Percentiles rank a stretch among this genome's conserved stretches.
These are phyloP conservation scores for Omphaloscelis lunosa DNA, from an alignment of 2,888 invertebrate species.

Conservation along the genomic window DNA sequence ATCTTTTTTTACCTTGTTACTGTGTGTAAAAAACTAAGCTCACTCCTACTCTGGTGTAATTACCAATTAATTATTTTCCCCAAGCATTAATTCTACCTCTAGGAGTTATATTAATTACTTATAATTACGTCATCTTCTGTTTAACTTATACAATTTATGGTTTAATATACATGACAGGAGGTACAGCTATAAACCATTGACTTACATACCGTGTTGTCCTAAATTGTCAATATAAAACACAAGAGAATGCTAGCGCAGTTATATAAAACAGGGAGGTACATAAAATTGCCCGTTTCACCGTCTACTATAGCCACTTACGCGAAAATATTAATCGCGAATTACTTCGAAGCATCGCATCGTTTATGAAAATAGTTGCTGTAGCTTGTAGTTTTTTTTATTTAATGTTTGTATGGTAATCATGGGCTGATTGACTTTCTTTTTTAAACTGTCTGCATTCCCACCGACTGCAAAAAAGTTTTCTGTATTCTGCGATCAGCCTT, in stretches of 20 bases:
- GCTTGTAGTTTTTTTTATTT: not conserved
- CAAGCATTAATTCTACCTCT: not conserved
- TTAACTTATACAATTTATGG: not conserved
- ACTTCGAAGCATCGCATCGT: slow-evolving; percentile 15
- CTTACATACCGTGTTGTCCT: slow-evolving; percentile 4
- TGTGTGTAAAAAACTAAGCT: slow-evolving; percentile 2
- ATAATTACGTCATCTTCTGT: slow-evolving; percentile 1
- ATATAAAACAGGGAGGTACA: slow-evolving; percentile 16
- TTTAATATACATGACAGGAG: not conserved
- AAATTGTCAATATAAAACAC: slow-evolving; percentile 22
- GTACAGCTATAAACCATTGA: not conserved
- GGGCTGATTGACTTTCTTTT: not conserved
- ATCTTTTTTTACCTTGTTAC: slow-evolving; percentile 5
- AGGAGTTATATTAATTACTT: slow-evolving; percentile 13
- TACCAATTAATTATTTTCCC: slow-evolving; percentile 23
- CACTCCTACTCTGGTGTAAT: slow-evolving; percentile 15
- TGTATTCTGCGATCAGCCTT: not conserved
- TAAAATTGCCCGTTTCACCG: slow-evolving; percentile 7
- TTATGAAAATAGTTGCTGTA: slow-evolving; percentile 19
- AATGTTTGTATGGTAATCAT: not conserved
- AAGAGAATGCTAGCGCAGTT: slow-evolving; percentile 12
- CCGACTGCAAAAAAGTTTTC: not conserved
- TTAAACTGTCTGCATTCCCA: too few species aligned
- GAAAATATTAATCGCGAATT: slow-evolving; percentile 21
- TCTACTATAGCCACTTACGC: slow-evolving; percentile 17